phyloP scores from a whole-genome alignment of 2,888 invertebrate genomes.

The Thymelicus lineola region DNA sequence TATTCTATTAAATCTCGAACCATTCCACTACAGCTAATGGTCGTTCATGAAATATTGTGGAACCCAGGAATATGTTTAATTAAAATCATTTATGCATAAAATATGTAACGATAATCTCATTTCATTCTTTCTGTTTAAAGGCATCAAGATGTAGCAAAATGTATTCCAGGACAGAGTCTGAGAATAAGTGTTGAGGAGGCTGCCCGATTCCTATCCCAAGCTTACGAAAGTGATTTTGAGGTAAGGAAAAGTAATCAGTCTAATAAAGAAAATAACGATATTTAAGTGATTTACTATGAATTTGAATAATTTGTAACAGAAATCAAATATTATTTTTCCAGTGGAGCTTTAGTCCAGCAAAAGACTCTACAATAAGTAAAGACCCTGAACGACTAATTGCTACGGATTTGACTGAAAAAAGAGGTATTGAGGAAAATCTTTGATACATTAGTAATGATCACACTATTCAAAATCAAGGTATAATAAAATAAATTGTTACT shows the following conservation, averaged over 20 bases:
- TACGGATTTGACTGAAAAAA: slow-evolving; percentile 56
- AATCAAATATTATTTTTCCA: slow-evolving; percentile 5
- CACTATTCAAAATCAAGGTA: neutral
- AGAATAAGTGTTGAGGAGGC: slow-evolving; percentile 77
- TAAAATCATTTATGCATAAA: no score
- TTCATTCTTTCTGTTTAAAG: slow-evolving; percentile 50
- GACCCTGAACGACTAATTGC: slow-evolving; percentile 54
- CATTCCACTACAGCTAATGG: no score
- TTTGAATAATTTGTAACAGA: neutral
- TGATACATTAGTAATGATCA: no score
- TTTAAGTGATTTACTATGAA: no score
- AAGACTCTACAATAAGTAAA: slow-evolving; percentile 39
- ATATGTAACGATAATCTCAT: no score
- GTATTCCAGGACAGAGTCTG: slow-evolving; percentile 85
- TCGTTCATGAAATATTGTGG: no score
- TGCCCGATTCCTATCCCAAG: slow-evolving; percentile 66
- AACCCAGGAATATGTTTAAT: no score
- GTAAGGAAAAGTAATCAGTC: slow-evolving; percentile 50
- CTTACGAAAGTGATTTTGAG: slow-evolving; percentile 75
- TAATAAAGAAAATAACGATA: neutral
- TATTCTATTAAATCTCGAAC: no score
- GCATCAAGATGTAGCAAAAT: slow-evolving; percentile 80
- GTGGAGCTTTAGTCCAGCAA: slow-evolving; percentile 46
- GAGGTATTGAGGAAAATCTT: slow-evolving; percentile 52
- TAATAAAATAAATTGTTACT: neutral